These are phyloP conservation scores for Eulithis prunata DNA, from an alignment of 2,888 invertebrate genomes.

Conservation along the genomic window DNA sequence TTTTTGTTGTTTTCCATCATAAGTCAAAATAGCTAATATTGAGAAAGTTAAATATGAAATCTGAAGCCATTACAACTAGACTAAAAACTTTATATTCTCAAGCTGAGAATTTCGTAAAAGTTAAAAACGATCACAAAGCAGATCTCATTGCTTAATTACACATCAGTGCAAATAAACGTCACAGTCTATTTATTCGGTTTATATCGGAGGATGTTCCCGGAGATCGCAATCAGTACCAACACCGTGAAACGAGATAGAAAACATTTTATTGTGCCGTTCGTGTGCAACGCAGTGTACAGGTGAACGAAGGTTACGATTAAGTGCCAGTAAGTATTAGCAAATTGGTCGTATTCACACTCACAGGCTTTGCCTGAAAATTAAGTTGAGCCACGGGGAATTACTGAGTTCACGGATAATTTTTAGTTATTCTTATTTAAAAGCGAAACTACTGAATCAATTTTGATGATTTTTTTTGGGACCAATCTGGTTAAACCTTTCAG, in stretches of 20 bases:
- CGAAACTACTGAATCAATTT: too few relatives aligned
- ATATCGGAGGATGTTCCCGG: slow-evolving; percentile 48
- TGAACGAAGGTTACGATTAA: slow-evolving; percentile 35
- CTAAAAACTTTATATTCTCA: too few relatives aligned
- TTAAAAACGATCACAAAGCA: slow-evolving; percentile 19
- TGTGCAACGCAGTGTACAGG: slow-evolving; percentile 36
- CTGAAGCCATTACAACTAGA: too few relatives aligned
- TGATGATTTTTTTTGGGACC: too few relatives aligned
- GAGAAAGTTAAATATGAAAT: too few relatives aligned
- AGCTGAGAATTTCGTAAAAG: slow-evolving; percentile 14
- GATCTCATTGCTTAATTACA: slow-evolving; percentile 35
- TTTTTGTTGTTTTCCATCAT: too few relatives aligned
- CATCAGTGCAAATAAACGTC: slow-evolving; percentile 42
- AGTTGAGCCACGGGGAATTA: too few relatives aligned
- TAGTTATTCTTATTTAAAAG: too few relatives aligned
- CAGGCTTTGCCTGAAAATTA: background rate
- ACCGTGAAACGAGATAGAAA: slow-evolving; percentile 44
- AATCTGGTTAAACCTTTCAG: too few relatives aligned
- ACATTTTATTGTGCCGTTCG: slow-evolving; percentile 40
- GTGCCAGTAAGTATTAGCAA: slow-evolving; percentile 37
- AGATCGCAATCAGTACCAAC: slow-evolving; percentile 35
- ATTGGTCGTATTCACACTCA: slow-evolving; percentile 25
- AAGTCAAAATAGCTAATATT: too few relatives aligned
- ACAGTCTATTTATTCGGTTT: slow-evolving; percentile 57
- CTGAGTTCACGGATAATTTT: too few relatives aligned